A percentile compares a stretch with the other conserved stretches of the same genome.
Evolutionary conservation across 2,113 vertebrate species (phyloP).

Genomic region (Osmerus mordax): DNA sequence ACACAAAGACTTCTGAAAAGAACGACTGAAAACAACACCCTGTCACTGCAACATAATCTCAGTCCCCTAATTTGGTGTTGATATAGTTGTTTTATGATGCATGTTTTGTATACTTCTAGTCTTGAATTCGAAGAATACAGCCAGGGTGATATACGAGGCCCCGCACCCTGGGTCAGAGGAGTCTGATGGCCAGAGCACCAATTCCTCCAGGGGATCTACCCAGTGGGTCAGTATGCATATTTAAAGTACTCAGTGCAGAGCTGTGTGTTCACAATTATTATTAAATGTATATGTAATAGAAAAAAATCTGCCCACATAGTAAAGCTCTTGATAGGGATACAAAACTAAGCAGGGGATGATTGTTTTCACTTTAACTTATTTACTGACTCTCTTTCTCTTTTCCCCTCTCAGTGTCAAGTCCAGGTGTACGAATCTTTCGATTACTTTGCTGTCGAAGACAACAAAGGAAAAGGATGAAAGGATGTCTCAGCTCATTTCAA

Average conservation of each 20-base stretch:
- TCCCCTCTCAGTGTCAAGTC: conserved; percentile 21
- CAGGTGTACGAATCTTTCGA: conserved; percentile 25
- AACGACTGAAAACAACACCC: too few species aligned
- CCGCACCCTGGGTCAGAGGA: not conserved
- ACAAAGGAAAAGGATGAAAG: not conserved
- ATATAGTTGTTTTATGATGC: too few species aligned
- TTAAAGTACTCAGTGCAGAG: not conserved
- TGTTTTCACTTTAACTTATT: not conserved
- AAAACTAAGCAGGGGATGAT: not conserved
- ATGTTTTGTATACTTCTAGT: not conserved
- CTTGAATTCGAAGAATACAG: not conserved
- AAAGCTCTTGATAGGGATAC: not conserved
- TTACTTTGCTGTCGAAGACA: conserved; percentile 14
- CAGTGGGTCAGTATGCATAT: conserved; percentile 21
- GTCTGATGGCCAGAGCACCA: not conserved
- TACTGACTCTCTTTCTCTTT: not conserved
- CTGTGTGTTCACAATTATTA: too few species aligned
- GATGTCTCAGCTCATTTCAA: too few species aligned
- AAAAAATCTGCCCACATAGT: too few species aligned
- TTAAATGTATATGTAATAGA: not conserved
- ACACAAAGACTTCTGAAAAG: too few species aligned
- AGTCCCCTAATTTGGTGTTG: too few species aligned
- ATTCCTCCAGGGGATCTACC: conserved; percentile 21
- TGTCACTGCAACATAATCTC: too few species aligned
- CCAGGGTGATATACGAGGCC: conserved; percentile 8